Evolutionary conservation across 2,888 invertebrate genomes (phyloP), one percentile per base, ranked within the genome.

Genomic region (Emmelina monodactyla): DNA sequence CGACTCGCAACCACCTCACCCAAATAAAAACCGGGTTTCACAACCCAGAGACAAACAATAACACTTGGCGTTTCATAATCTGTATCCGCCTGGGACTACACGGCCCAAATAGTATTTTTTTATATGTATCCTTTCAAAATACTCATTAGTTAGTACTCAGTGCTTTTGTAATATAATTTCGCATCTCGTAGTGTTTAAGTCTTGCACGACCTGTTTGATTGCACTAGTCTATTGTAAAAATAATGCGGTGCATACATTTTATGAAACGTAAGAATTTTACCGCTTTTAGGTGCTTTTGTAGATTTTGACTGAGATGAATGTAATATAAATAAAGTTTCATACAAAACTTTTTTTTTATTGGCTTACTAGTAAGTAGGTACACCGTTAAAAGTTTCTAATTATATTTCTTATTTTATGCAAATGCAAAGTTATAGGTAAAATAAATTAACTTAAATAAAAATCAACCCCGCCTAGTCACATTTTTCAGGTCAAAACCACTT

Each of bases 91-190:
- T 45, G 68, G 70, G 65, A 69, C 67, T 58, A 46, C 46, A 56
- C 44, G 65, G 62, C 61, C 68, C 66, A 63, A 64, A 57, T 58
- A 54, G 38, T 42, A 49, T 46, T 47, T 49, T 47, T 48, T 43
- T 41, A 31, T 44, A n/a, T n/a, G n/a, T n/a, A n/a, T n/a, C n/a
- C n/a, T n/a, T n/a, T n/a, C n/a, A n/a, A n/a, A n/a, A n/a, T n/a
- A 41, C 42, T 47, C 44, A 38, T 34, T 47, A 42, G 43, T 41
- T 36, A 32, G 33, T 41, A 39, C 36, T 46, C 44, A 44, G 42
- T 41, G 37, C 47, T 76, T 65, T 75, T 75, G 75, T 78, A 75
- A 66, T 56, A 76, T 78, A 76, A 14, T 75, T 70, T 67, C 67
- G 59, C 72, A 75, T 73, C 58, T 53, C 58, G 49, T 76, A 75